Evolutionary conservation across 2,888 invertebrate genomes (phyloP), one percentile per base, ranked within the genome.

Genomic region (Polyploca ridens): DNA sequence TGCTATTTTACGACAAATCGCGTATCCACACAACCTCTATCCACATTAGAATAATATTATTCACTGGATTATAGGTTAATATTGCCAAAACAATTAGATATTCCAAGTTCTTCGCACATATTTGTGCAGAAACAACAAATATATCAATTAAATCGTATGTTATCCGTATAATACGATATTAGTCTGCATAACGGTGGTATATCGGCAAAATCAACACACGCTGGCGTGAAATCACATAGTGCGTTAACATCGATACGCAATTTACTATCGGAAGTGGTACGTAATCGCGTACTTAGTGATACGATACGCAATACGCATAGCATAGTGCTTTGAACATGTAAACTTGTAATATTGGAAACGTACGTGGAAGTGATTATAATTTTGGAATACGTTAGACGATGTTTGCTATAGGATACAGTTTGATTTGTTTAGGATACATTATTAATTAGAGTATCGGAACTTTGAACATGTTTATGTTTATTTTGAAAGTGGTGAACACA

Each of bases 201-300:
- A 82, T 85, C 78, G 82, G 77, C 79, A 81, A 84, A 86, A 86
- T 87, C 87, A 86, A 85, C 83, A 83, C 76, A 81, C 80, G 76
- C 79, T 74, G 73, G 75, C 76, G 82, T 84, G 81, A 83, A 85
- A 86, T 87, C 85, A 78, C 81, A 76, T 76, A 73, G 77, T 79
- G 78, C 72, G 81, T 79, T 76, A 81, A 86, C 84, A 84, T 78
- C 81, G 83, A 85, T 87, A 87, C 86, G 82, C 84, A 86, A 86
- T 88, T 83, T 79, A 75, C 75, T 71, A 71, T 70, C 74, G 73
- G 70, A 73, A 75, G 75, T 72, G 75, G 74, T 80, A 46, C 46
- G 46, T 46, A 80, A 77, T 80, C 66, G 75, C 69, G 74, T 74
- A 77, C 74, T 75, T 75, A 76, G 75, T 64, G 74, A 69, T 75